These are phyloP conservation scores for Saccostrea cuccullata DNA, from an alignment of 1,140 invertebrate genomes.

Conservation along the genomic window DNA sequence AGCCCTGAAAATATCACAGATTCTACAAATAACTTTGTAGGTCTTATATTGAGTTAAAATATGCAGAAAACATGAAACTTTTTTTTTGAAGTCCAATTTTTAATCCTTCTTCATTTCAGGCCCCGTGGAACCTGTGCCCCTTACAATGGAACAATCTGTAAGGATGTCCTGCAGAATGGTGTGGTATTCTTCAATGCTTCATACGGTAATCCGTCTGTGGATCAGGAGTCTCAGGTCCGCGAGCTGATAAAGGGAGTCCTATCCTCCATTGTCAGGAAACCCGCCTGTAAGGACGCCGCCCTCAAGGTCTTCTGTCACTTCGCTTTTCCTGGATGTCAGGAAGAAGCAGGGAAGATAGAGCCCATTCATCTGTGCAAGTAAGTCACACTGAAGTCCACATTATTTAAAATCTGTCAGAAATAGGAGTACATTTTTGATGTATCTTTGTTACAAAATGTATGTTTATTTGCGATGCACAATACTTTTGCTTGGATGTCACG, in stretches of 20 bases:
- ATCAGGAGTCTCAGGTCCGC: constrained; percentile 43
- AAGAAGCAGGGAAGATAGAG: constrained; percentile 78
- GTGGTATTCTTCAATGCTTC: constrained; percentile 66
- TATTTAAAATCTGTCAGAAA: too few relatives aligned
- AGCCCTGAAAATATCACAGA: too few relatives aligned
- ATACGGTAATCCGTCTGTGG: constrained; percentile 49
- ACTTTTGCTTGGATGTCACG: too few relatives aligned
- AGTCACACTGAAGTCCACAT: neutral
- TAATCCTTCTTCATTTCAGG: constrained; percentile 50
- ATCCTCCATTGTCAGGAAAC: constrained; percentile 87
- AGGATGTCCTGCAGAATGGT: constrained; percentile 83
- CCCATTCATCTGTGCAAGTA: constrained; percentile 72
- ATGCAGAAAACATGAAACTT: too few relatives aligned
- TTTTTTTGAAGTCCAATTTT: too few relatives aligned
- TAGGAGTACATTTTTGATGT: too few relatives aligned
- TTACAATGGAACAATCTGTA: constrained; percentile 93
- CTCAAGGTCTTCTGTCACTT: constrained; percentile 93
- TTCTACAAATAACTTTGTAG: too few relatives aligned
- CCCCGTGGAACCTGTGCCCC: constrained; percentile 87
- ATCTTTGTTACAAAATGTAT: too few relatives aligned
- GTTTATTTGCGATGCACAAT: too few relatives aligned
- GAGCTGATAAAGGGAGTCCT: constrained; percentile 55
- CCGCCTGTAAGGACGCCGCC: constrained; percentile 90
- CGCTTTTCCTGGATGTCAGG: constrained; percentile 92
- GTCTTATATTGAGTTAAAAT: too few relatives aligned